Base-by-base conservation (phyloP, 1,140 invertebrate genomes). In the Lasioglossum albipes region DNA sequence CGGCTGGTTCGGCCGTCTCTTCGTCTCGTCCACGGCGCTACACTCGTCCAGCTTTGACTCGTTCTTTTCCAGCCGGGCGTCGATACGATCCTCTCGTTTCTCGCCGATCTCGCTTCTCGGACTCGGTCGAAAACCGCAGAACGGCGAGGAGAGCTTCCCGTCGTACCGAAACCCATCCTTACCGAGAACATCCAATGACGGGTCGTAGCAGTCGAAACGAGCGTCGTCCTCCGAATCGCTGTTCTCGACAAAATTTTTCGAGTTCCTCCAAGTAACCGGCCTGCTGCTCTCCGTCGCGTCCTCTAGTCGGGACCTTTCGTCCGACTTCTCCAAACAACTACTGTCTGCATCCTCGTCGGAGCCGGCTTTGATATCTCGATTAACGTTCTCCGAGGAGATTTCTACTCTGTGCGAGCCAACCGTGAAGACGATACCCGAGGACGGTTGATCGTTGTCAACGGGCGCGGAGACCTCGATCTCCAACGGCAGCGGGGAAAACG, bases 361-460 rank as follows among this genome's bases (percentile, higher is more conserved):
- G 27, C 36, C 61, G 12, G 69, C 74, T 6, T 84, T 87, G 72
- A 75, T 75, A 45, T 84, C 62, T n/a, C 41, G 71, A 31, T 75
- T 54, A 16, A 18, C 66, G 0, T 31, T 68, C 36, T 52, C 20
- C 18, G 16, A n/a, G 2, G 84, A 61, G 5, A 87, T 75, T 13
- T 88, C 84, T 5, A 88, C 70, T 45, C 83, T 83, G 20, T 87
- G 82, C 3, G 86, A 82, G 13, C 92, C 92, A 16, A 93, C 86
- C 9, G 91, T 93, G 66, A 93, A 93, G 9, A 93, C 87, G 12
- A 93, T 88, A 31, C 71, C 80, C 6, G 82, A 66, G 0, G 83
- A 62, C 0, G n/a, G 41, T 27, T 68, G 59, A 1, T 82, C 77
- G 4, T 89, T 82, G 41, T 84, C 75, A 0, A 72, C 62, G 2